Conservation (phyloP, 1,140 invertebrate genomes). For the Charaxes varanes region DNA sequence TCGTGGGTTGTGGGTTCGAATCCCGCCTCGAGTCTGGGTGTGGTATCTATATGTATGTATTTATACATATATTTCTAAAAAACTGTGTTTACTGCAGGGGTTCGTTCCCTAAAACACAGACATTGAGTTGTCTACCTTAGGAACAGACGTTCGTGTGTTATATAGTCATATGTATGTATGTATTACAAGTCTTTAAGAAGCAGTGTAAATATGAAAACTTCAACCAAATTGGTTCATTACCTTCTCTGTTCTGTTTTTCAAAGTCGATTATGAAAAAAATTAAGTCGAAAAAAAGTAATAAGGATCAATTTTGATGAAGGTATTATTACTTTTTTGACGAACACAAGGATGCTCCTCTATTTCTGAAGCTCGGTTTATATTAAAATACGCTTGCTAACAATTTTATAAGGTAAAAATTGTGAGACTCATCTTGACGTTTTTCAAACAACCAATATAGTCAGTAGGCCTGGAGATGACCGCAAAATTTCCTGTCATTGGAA, state of each 20-base stretch:
- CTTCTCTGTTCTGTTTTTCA: neutral
- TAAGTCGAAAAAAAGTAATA: neutral
- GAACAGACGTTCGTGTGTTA: neutral
- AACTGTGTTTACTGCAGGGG: too few species aligned
- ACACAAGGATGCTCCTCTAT: too few species aligned
- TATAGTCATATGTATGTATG: neutral
- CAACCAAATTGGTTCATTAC: neutral
- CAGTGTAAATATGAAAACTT: too few species aligned
- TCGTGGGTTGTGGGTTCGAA: too few species aligned
- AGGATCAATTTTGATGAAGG: neutral
- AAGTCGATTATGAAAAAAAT: neutral
- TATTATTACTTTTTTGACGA: neutral
- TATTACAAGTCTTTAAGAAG: too few species aligned
- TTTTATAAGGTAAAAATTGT: constrained; percentile 26
- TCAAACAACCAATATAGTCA: constrained; percentile 25
- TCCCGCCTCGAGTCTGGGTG: too few species aligned
- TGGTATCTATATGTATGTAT: too few species aligned
- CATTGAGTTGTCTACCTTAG: too few species aligned
- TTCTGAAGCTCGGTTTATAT: constrained; percentile 1
- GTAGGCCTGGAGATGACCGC: too few species aligned
- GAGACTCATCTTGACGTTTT: constrained; percentile 20
- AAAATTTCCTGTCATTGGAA: too few species aligned
- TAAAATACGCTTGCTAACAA: constrained; percentile 12
- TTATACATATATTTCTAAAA: too few species aligned
- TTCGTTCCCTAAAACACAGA: too few species aligned